Base-by-base conservation (phyloP, 1,140 invertebrate species). In the Drosophila teissieri region DNA sequence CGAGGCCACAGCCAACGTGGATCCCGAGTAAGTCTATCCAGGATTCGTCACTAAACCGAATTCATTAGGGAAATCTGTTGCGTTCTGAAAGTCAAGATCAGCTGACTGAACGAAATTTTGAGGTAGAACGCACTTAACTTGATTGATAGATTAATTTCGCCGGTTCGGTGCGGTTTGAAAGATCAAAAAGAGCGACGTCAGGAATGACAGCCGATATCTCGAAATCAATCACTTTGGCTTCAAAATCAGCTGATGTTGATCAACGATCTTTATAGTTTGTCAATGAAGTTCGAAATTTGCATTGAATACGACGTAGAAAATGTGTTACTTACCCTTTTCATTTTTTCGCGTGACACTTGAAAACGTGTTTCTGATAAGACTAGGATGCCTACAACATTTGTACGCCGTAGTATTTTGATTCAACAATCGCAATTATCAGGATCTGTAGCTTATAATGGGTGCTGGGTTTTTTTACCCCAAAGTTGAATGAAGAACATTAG, bases 1-100 rank as follows among this genome's bases (percentile, higher is more conserved):
- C 92, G 97, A 98, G 92, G 97, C 97, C 2, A 98, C 97, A 0
- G 97, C 97, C 39, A 96, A 97, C 78, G 96, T 98, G 14, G 97
- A 98, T 91, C 94, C 94, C 10, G 94, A 95, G 93, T 95, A 93
- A 93, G 93, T 92, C 0, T 12, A 37, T 17, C 2, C 11, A 19
- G 14, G 12, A n/a, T 8, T 24, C 12, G 1, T 8, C 14, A 14
- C 14, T 22, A 14, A 2, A 22, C 0, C 8, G 15, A 44, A 11
- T 15, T 2, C 24, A 15, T 31, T 2, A 0, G 27, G 2, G 8
- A 31, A 24, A 24, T 24, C 24, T 24, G 24, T 4, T 4, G 4
- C 4, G 4, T 24, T 24, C 4, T 4, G 24, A 24, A 24, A 4
- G 24, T 24, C 4, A 24, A 49, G 31, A 17, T 49, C n/a, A 15